A percentile compares a stretch with the other conserved stretches of the same genome.
Conservation (phyloP, 2,113 vertebrate species). For the Xiphias gladius region DNA sequence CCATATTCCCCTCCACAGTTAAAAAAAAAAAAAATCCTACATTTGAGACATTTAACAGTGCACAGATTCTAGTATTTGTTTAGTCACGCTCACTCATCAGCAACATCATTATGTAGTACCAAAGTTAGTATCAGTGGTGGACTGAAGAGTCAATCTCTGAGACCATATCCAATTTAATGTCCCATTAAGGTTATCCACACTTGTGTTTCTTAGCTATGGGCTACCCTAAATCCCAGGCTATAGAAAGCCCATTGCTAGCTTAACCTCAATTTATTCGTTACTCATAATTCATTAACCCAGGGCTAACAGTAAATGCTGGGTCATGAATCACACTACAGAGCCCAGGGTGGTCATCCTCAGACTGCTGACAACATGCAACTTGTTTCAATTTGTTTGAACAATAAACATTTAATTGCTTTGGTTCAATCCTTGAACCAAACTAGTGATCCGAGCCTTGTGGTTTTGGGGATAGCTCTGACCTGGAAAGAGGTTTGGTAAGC, state of each 20-base stretch:
- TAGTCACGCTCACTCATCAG: not conserved
- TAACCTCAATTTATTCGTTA: slow-evolving; percentile 8
- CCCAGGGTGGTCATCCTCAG: slow-evolving; percentile 4
- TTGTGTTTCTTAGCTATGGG: not conserved
- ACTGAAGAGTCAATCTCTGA: not conserved
- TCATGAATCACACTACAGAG: slow-evolving; percentile 26
- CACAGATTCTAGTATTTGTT: not conserved
- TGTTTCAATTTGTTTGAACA: slow-evolving; percentile 17
- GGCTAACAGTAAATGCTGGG: slow-evolving; percentile 5
- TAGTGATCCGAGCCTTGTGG: not conserved
- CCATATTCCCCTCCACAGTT: not conserved
- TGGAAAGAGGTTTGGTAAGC: not conserved
- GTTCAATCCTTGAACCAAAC: not conserved
- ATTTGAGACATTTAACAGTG: not conserved
- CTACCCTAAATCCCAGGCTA: not conserved
- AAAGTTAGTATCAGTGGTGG: not conserved
- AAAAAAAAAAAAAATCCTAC: not conserved
- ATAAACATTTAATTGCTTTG: slow-evolving; percentile 30
- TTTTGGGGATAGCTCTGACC: not conserved
- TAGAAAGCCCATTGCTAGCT: not conserved
- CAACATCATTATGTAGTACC: not conserved
- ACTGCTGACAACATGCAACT: slow-evolving; percentile 14
- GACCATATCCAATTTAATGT: slow-evolving; percentile 1
- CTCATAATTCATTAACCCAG: slow-evolving; percentile 15
- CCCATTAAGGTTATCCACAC: slow-evolving; percentile 3